Evolutionary conservation across 2,797 vertebrate species (phyloP).

Genomic region (Psittacula derbiana): DNA sequence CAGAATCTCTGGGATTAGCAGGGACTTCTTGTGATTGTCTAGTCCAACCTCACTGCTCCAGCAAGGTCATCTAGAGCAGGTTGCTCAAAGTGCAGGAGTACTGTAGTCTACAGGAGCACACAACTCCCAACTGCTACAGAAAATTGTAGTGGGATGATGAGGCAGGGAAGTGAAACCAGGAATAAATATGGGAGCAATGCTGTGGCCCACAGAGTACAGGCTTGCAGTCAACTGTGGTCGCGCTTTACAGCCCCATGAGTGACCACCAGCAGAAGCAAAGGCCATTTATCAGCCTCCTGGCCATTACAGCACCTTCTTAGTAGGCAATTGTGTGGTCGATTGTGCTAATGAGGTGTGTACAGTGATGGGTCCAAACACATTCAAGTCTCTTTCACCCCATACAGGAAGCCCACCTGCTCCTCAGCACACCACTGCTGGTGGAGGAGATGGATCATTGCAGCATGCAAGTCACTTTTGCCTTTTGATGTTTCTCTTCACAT

Average conservation of each 20-base stretch:
- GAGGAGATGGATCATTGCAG: not conserved
- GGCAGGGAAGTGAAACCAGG: not conserved
- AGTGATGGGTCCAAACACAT: not conserved
- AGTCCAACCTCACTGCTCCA: not conserved
- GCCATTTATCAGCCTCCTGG: not conserved
- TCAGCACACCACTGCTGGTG: not conserved
- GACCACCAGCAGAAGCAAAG: not conserved
- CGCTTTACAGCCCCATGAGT: not conserved
- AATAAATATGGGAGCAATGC: not conserved
- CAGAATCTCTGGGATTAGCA: not conserved
- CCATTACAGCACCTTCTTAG: not conserved
- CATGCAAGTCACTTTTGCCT: rapidly evolving
- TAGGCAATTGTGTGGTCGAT: not conserved
- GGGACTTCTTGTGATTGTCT: not conserved
- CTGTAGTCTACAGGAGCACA: not conserved
- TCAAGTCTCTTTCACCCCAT: not conserved
- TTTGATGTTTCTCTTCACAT: not conserved
- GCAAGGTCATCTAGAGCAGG: not conserved
- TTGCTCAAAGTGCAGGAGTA: not conserved
- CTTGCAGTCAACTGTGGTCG: not conserved
- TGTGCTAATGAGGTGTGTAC: not conserved
- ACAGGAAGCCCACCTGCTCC: not conserved
- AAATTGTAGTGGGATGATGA: not conserved
- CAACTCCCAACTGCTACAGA: not conserved
- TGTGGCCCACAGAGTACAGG: not conserved